A percentile compares a stretch with the other conserved stretches of the same genome.
Conservation (phyloP, 2,888 invertebrate species). For the Nebria brevicollis region DNA sequence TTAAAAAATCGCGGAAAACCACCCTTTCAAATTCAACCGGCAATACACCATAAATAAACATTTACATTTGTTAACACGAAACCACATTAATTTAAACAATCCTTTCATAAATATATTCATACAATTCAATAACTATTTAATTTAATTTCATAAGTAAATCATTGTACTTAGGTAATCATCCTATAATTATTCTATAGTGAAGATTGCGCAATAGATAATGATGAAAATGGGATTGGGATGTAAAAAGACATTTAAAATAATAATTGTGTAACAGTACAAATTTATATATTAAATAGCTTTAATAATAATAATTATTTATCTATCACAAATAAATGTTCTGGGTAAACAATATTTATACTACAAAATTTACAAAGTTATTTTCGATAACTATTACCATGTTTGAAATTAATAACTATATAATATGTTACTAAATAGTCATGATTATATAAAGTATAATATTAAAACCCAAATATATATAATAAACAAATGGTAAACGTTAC, state of each 20-base stretch:
- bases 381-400: neutral
- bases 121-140: too few relatives aligned
- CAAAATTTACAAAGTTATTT: constrained; percentile 37
- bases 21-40: constrained; percentile 34
- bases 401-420: constrained; percentile 7
- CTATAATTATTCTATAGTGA: neutral
- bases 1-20: constrained; percentile 52
- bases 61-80: too few relatives aligned
- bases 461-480: constrained; percentile 9
- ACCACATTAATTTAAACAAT: too few relatives aligned
- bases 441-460: constrained; percentile 20
- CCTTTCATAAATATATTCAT: too few relatives aligned
- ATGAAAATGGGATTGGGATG: neutral
- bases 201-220: neutral
- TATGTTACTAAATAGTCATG: constrained; percentile 29
- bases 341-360: constrained; percentile 44
- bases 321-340: constrained; percentile 47
- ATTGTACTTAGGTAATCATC: too few relatives aligned
- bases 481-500: neutral
- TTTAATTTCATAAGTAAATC: too few relatives aligned
- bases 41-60: neutral
- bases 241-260: constrained; percentile 35
- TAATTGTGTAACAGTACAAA: constrained; percentile 44
- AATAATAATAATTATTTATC: constrained; percentile 46
- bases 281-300: constrained; percentile 44